Conservation (phyloP, 1,140 invertebrate species). For the Leptonema lineaticorne region DNA sequence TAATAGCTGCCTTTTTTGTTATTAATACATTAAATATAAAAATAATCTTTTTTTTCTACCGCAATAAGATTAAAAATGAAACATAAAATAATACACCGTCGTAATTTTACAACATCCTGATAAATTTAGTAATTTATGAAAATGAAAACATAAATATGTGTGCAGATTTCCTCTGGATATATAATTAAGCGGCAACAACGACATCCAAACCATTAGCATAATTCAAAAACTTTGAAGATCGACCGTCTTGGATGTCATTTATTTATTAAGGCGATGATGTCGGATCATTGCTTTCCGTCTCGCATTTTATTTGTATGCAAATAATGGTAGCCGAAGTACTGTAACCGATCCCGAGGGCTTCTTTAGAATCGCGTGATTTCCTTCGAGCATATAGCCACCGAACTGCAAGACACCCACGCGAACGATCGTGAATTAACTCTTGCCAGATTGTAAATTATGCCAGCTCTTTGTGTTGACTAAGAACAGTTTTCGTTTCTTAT, state of each 20-base stretch:
- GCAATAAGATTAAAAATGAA: too few relatives aligned
- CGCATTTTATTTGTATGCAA: constrained; percentile 8
- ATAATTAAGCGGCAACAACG: neutral
- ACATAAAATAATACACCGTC: too few relatives aligned
- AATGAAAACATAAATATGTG: too few relatives aligned
- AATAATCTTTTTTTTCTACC: too few relatives aligned
- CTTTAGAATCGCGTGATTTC: neutral
- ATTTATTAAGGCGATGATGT: neutral
- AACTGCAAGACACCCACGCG: neutral
- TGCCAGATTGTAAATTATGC: constrained; percentile 9
- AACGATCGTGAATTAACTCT: neutral
- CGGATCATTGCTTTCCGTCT: too few relatives aligned
- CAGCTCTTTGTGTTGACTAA: neutral
- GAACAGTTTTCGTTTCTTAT: neutral
- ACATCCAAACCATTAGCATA: neutral
- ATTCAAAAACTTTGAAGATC: neutral
- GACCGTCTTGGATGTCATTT: neutral
- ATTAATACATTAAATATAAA: too few relatives aligned
- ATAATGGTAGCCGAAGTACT: neutral
- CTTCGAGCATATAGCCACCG: neutral
- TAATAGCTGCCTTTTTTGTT: too few relatives aligned
- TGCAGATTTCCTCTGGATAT: neutral
- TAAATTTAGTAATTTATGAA: too few relatives aligned
- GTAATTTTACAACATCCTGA: too few relatives aligned
- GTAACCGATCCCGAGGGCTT: neutral